Conservation (phyloP, 2,888 invertebrate species). For the Agrotis clavis region DNA sequence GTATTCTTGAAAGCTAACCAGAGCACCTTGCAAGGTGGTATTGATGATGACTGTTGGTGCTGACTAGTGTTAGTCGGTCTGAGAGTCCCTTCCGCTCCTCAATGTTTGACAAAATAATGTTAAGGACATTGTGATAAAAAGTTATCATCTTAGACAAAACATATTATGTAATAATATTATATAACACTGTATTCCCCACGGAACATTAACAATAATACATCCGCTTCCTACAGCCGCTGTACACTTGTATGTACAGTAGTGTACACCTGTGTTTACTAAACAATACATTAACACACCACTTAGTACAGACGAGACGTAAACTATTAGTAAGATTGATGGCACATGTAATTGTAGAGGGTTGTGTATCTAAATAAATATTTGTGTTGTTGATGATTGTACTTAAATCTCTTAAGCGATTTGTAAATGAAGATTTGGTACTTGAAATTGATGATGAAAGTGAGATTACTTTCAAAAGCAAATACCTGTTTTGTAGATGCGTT, state of each 20-base stretch:
- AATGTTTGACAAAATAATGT: too few relatives aligned
- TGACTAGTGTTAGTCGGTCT: too few relatives aligned
- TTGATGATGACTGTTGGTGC: too few relatives aligned
- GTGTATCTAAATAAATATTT: slow-evolving; percentile 30
- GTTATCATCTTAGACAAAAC: neutral
- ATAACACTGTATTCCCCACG: neutral
- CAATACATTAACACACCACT: slow-evolving; percentile 74
- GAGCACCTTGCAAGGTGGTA: too few relatives aligned
- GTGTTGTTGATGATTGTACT: slow-evolving; percentile 15
- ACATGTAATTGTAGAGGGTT: slow-evolving; percentile 23
- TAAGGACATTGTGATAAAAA: neutral
- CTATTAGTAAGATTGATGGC: slow-evolving; percentile 47
- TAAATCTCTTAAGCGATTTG: neutral
- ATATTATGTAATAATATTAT: neutral
- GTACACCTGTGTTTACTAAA: slow-evolving; percentile 59
- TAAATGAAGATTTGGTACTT: neutral
- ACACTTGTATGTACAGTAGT: slow-evolving; percentile 25
- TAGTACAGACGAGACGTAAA: slow-evolving; percentile 53
- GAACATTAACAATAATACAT: slow-evolving; percentile 8
- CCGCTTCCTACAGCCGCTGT: slow-evolving; percentile 23
- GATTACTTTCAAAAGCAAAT: neutral
- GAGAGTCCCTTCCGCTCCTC: too few relatives aligned
- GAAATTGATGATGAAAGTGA: neutral
- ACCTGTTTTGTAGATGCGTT: too few relatives aligned
- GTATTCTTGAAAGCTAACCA: too few relatives aligned